Evolutionary conservation across 2,113 vertebrate species (phyloP).

Genomic region (Crotalus tigris): DNA sequence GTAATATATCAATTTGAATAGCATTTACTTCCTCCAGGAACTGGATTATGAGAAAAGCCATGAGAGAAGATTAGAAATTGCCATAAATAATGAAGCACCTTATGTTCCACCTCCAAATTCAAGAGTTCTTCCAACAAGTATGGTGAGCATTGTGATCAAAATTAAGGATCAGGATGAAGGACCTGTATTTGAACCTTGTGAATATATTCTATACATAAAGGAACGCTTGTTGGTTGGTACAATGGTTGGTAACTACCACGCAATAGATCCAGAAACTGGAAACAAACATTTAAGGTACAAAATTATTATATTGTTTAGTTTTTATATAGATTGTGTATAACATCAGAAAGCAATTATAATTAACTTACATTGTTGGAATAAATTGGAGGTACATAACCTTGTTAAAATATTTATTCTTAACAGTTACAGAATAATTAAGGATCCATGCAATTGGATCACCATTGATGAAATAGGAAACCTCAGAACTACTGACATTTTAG

Average conservation of each 20-base stretch:
- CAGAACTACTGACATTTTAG: conserved; percentile 75
- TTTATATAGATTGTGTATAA: background rate
- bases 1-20: conserved; percentile 21
- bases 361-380: background rate
- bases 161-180: conserved; percentile 80
- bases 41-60: conserved; percentile 75
- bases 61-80: conserved; percentile 71
- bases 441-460: conserved; percentile 78
- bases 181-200: conserved; percentile 75
- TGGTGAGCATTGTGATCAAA: conserved; percentile 69
- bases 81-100: conserved; percentile 74
- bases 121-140: conserved; percentile 58
- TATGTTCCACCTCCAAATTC: conserved; percentile 63
- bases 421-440: conserved; percentile 80
- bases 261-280: conserved; percentile 80
- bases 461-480: conserved; percentile 76
- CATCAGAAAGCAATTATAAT: background rate
- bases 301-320: conserved; percentile 7
- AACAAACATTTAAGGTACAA: conserved; percentile 78
- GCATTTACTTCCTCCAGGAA: conserved; percentile 64
- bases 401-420: conserved; percentile 29
- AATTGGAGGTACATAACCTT: background rate
- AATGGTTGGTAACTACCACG: conserved; percentile 70
- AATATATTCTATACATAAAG: conserved; percentile 64
- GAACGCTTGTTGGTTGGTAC: conserved; percentile 74